These are phyloP conservation scores for Hippocampus abdominalis DNA, from an alignment of 2,113 vertebrate species.

Conservation along the genomic window DNA sequence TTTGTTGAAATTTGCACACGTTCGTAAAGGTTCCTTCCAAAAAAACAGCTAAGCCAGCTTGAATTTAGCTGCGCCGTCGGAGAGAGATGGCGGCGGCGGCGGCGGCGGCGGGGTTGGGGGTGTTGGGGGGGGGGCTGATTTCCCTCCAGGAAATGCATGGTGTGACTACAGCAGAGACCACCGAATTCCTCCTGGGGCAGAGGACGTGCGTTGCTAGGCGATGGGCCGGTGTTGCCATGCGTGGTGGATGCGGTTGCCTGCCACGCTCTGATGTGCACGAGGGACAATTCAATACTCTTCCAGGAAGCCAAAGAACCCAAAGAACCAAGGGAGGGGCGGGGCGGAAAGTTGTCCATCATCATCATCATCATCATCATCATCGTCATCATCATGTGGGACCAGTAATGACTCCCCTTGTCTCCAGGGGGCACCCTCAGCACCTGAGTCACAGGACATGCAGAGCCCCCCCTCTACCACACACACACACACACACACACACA, in stretches of 20 bases:
- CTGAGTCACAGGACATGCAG: slow-evolving; percentile 47
- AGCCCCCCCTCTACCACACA: slow-evolving; percentile 9
- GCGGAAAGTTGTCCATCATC: slow-evolving; percentile 5
- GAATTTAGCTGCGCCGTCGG: slow-evolving; percentile 46
- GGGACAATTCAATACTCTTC: slow-evolving; percentile 43
- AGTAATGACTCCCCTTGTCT: slow-evolving; percentile 56
- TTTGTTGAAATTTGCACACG: slow-evolving; percentile 8
- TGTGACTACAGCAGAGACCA: slow-evolving; percentile 74
- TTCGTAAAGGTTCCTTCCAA: slow-evolving; percentile 54
- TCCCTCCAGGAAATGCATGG: slow-evolving; percentile 74
- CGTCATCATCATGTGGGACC: slow-evolving; percentile 15
- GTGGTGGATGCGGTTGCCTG: slow-evolving; percentile 68
- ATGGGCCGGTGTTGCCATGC: slow-evolving; percentile 70
- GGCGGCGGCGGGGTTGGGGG: slow-evolving; percentile 32
- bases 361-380: slow-evolving; percentile 12
- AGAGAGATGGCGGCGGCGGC: slow-evolving; percentile 34
- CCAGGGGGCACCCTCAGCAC: slow-evolving; percentile 63
- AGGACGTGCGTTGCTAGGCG: slow-evolving; percentile 75
- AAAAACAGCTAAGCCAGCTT: slow-evolving; percentile 68
- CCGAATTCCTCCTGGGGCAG: slow-evolving; percentile 74
- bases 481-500: not conserved
- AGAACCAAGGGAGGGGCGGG: not conserved
- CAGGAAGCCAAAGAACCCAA: slow-evolving; percentile 34
- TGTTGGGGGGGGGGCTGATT: slow-evolving; percentile 63
- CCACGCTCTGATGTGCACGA: slow-evolving; percentile 60